Percentiles rank a stretch among this genome's conserved stretches.
phyloP scores from a whole-genome alignment of 2,113 vertebrate species.

The Hymenochirus boettgeri region DNA sequence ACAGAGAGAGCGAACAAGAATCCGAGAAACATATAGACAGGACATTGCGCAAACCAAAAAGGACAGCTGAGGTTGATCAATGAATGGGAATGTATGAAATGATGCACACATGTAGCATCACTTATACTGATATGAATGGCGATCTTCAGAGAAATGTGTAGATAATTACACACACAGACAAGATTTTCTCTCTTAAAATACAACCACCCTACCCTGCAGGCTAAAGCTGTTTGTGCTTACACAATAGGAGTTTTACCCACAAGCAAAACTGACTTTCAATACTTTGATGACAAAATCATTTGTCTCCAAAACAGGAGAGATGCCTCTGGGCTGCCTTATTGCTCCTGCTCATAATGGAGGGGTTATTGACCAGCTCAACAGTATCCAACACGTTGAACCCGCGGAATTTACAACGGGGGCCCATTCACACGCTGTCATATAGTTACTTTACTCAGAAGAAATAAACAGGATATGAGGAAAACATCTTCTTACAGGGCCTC shows the following conservation, averaged over 20 bases:
- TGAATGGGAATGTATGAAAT: too few species aligned
- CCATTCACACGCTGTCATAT: too few species aligned
- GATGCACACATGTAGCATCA: too few species aligned
- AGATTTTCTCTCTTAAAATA: slow-evolving; percentile 1
- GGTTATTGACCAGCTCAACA: too few species aligned
- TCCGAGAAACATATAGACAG: neutral
- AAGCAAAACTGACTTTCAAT: slow-evolving; percentile 28
- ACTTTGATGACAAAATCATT: slow-evolving; percentile 22
- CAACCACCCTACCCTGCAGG: neutral
- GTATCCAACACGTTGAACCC: too few species aligned
- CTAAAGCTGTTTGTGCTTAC: slow-evolving; percentile 3
- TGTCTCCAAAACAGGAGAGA: slow-evolving; percentile 7
- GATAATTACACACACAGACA: neutral
- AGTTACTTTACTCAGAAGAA: too few species aligned
- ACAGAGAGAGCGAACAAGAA: neutral
- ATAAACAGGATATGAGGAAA: too few species aligned
- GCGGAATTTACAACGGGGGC: too few species aligned
- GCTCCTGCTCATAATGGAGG: neutral
- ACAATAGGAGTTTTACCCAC: slow-evolving; percentile 14
- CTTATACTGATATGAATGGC: too few species aligned
- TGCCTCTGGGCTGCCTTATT: neutral
- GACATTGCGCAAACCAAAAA: neutral
- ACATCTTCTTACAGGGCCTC: too few species aligned
- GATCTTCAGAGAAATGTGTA: too few species aligned
- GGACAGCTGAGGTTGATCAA: neutral